phyloP scores from a whole-genome alignment of 2,888 invertebrate species.

The Sipha maydis region DNA sequence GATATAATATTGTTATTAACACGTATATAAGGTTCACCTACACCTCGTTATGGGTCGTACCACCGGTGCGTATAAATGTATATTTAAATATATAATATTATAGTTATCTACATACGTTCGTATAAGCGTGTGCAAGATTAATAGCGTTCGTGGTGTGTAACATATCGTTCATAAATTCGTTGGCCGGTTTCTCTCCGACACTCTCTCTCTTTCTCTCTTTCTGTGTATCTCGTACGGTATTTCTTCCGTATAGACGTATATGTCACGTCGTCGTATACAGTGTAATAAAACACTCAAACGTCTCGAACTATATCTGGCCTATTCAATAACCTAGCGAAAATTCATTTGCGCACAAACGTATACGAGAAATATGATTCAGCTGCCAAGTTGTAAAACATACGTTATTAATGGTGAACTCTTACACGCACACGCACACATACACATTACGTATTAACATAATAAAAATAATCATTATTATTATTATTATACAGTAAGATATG shows the following conservation, averaged over 20 bases:
- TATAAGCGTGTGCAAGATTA: constrained; percentile 15
- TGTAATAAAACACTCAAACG: constrained; percentile 26
- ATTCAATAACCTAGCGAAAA: constrained; percentile 30
- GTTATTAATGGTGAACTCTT: neutral
- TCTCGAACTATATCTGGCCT: constrained; percentile 21
- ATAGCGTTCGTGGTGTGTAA: constrained; percentile 26
- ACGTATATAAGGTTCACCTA: constrained; percentile 44
- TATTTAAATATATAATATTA: neutral
- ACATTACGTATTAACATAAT: too few relatives aligned
- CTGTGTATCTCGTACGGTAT: neutral
- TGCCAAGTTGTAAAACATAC: constrained; percentile 1
- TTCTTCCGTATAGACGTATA: neutral
- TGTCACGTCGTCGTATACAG: too few relatives aligned
- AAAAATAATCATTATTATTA: too few relatives aligned
- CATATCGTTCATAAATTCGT: constrained; percentile 36
- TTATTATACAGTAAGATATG: too few relatives aligned
- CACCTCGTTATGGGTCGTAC: constrained; percentile 32
- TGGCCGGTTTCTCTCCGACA: neutral
- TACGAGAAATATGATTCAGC: constrained; percentile 28
- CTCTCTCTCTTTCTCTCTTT: neutral
- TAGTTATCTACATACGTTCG: neutral
- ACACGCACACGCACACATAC: too few relatives aligned
- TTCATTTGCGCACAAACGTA: neutral
- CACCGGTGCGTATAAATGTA: neutral
- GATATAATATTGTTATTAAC: constrained; percentile 36